Percentiles rank a stretch among this genome's conserved stretches.
Conservation (phyloP, 2,797 vertebrate genomes). For the Anas flavirostris region DNA sequence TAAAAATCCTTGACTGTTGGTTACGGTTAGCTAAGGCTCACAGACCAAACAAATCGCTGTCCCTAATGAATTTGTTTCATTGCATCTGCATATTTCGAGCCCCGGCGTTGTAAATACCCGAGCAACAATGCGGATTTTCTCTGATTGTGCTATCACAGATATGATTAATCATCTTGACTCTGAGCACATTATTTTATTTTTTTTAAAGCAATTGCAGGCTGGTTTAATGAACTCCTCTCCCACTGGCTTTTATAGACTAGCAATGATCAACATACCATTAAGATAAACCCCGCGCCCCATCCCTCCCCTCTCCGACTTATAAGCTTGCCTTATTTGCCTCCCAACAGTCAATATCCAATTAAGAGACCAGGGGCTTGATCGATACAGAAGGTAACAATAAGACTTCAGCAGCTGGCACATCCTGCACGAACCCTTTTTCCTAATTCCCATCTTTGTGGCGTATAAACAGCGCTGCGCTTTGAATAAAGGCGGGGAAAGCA, state of each 20-base stretch:
- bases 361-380: conserved; percentile 49
- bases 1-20: background rate
- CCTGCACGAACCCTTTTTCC: background rate
- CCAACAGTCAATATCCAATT: conserved; percentile 70
- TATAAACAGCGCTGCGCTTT: background rate
- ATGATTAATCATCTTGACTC: conserved; percentile 64
- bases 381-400: conserved; percentile 49
- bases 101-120: conserved; percentile 27
- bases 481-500: background rate
- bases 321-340: conserved; percentile 62
- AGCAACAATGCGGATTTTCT: conserved; percentile 46
- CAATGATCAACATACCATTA: conserved; percentile 46
- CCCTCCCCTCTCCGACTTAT: conserved; percentile 14
- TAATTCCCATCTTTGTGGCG: background rate
- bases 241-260: conserved; percentile 62
- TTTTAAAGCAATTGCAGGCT: conserved; percentile 53
- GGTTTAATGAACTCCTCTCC: conserved; percentile 66
- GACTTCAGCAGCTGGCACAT: conserved; percentile 57
- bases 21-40: conserved; percentile 33
- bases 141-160: conserved; percentile 30
- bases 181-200: conserved; percentile 39
- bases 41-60: conserved; percentile 6
- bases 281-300: conserved; percentile 14
- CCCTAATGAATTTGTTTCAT: conserved; percentile 50
- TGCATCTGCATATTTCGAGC: conserved; percentile 34